Base-by-base conservation (phyloP, 1,140 invertebrate genomes). In the Globodera rostochiensis region DNA sequence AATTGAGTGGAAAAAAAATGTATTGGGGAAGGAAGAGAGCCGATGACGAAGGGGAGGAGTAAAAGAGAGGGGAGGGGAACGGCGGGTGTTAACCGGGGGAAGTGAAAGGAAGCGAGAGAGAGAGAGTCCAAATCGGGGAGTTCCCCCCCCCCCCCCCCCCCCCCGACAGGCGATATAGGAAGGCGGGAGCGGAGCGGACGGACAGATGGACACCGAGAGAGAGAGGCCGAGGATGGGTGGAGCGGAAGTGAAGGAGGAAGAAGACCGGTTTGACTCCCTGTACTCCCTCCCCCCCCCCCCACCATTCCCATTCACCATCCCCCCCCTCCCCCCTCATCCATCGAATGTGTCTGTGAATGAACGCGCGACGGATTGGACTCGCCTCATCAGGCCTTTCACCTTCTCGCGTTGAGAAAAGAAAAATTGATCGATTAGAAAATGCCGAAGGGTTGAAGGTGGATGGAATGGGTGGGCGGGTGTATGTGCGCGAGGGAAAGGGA, bases 281-380 rank as follows among this genome's bases (percentile, higher is more conserved):
- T 13, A 5, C n/a, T 19, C 13, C 15, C 60, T 6, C 1, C 15
- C 6, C 7, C 64, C 8, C 3, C 49, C 21, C 53, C 21, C 3
- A 49, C 21, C 70, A 25, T 45, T 69, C 36, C 36, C 49, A 19
- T 57, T 60, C 57, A 15, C 57, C 57, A 0, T 2, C 25, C n/a
- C n/a, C n/a, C n/a, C n/a, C n/a, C 57, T 60, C 15, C 19, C 49
- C 9, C 49, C 57, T 15, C 57, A 60, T 60, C 57, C 13, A 60
- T 15, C n/a, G 25, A 8, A 21, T 70, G 19, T 70, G n/a, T 70
- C 67, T 71, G 8, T 71, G 69, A 47, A 45, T 47, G 69, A 71
- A 70, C 46, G 76, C 76, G 76, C n/a, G 25, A 46, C 57, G 49
- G 74, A 57, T 76, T 76, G 57, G 46, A 60, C 57, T 60, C 50